Evolutionary conservation across 2,888 invertebrate species (phyloP), one percentile per base, ranked within the genome.

Genomic region (Argyresthia albistria): DNA sequence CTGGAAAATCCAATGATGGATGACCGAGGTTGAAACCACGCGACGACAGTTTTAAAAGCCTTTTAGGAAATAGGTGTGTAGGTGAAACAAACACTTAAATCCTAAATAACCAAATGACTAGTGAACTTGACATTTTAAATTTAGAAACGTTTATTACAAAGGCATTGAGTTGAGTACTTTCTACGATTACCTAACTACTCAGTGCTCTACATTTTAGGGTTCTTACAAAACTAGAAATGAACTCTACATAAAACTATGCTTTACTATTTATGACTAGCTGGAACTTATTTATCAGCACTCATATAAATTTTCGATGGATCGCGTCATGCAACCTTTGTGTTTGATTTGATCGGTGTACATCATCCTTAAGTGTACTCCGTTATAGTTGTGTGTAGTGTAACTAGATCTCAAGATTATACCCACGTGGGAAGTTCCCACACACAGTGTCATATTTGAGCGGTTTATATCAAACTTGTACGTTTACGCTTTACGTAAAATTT

Each of bases 391-490:
- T 68, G 78, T 80, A 82, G 46, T 68, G 78, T 80, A 82, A 81
- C 78, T 80, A 79, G 77, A 82, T 80, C 80, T 70, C 63, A 57
- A 25, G 25, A 2, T 58, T 61, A 60, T 48, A 35, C 35, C 67
- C 61, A 68, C 72, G 76, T 77, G 81, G 70, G 81, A 82, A 75
- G 59, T 63, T 73, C 80, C 76, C 78, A 81, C 80, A 63, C 76
- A 25, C 25, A 2, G 25, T 25, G 25, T 25, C 25, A 25, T 25
- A 25, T 6, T 4, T 25, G 25, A 25, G 25, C 25, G 25, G 6
- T 2, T 25, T 6, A 25, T 25, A 25, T 25, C 25, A 25, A 25
- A 25, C 25, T 25, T 2, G 6, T 25, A 25, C 2, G 25, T 25
- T 6, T 25, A 25, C 25, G 25, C 25, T 25, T 25, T 25, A 2